These are phyloP conservation scores for Pempheris klunzingeri DNA, from an alignment of 2,797 vertebrate genomes.

Conservation along the genomic window DNA sequence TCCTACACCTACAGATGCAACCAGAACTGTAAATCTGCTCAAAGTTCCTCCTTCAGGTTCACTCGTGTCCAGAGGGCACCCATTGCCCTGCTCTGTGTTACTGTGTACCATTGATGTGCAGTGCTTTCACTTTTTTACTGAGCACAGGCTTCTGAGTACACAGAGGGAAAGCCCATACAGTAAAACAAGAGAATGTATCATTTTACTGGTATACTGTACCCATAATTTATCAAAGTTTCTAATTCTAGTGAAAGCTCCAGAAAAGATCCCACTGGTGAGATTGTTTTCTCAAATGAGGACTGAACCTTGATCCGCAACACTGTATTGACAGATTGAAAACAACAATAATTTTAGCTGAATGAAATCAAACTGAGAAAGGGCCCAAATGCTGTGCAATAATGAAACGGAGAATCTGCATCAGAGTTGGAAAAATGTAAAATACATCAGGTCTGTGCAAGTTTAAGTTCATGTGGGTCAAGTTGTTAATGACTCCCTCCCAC, in stretches of 20 bases:
- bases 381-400: background rate
- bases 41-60: constrained; percentile 68
- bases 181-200: constrained; percentile 21
- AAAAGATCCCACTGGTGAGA: background rate
- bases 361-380: constrained; percentile 5
- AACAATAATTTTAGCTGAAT: background rate
- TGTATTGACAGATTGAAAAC: background rate
- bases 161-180: constrained; percentile 18
- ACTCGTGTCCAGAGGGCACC: constrained; percentile 59
- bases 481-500: constrained; percentile 44
- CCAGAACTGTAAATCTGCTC: constrained; percentile 78
- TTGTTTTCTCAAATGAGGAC: background rate
- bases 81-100: constrained; percentile 49
- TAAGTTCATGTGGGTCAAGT: constrained; percentile 47
- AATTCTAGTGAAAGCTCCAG: background rate
- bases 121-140: constrained; percentile 37
- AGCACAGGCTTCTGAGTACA: background rate
- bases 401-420: constrained; percentile 13
- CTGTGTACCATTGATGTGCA: constrained; percentile 38
- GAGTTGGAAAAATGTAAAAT: constrained; percentile 20
- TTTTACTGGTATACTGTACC: constrained; percentile 9
- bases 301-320: background rate
- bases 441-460: constrained; percentile 14
- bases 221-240: constrained; percentile 6
- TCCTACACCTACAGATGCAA: constrained; percentile 69